Conservation (phyloP, 2,888 invertebrate species). For the Volucella bombylans region DNA sequence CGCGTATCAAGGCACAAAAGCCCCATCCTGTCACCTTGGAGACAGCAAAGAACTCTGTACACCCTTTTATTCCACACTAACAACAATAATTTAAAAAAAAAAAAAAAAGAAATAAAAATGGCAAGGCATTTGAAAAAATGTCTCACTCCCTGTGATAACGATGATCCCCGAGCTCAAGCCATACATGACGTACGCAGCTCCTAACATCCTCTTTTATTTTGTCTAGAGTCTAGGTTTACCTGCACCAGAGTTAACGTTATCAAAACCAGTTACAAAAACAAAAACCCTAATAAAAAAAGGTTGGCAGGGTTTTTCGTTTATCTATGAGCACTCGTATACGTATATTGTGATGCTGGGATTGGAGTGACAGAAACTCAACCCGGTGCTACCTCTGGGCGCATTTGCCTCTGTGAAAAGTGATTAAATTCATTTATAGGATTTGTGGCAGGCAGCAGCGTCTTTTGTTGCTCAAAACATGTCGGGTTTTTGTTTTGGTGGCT, state of each 20-base stretch:
- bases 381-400: constrained; percentile 44
- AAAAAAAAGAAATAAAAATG: neutral
- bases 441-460: constrained; percentile 65
- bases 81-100: constrained; percentile 54
- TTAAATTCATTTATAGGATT: constrained; percentile 73
- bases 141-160: constrained; percentile 4
- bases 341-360: neutral
- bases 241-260: constrained; percentile 28
- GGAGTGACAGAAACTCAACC: neutral
- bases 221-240: constrained; percentile 26
- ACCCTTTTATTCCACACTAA: neutral
- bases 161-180: constrained; percentile 48
- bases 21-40: neutral
- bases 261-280: constrained; percentile 8
- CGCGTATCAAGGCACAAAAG: constrained; percentile 1
- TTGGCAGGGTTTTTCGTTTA: neutral
- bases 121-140: constrained; percentile 27
- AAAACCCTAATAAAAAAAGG: neutral
- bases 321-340: neutral
- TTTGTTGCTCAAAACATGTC: constrained; percentile 54
- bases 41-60: neutral
- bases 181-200: constrained; percentile 9
- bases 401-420: constrained; percentile 63
- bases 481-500: constrained; percentile 21
- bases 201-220: neutral